Evolutionary conservation across 2,113 vertebrate species (phyloP).

Genomic region (Ictidomys tridecemlineatus): DNA sequence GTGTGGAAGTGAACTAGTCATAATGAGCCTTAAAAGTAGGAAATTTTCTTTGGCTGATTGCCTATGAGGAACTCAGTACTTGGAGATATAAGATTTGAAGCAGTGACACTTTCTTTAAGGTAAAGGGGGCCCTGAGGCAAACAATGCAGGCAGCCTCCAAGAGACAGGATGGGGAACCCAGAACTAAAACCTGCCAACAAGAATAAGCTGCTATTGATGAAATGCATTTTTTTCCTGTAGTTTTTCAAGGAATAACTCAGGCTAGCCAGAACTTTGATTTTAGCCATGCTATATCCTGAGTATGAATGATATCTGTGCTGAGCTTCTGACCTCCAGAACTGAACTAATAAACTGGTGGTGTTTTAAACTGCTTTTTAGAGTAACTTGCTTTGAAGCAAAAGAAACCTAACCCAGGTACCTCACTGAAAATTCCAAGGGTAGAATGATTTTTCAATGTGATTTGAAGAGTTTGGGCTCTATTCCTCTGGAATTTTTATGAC

Average conservation of each 20-base stretch:
- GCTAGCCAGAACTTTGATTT: background rate
- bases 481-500: background rate
- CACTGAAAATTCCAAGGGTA: background rate
- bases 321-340: background rate
- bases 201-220: background rate
- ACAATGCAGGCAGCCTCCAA: background rate
- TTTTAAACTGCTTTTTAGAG: background rate
- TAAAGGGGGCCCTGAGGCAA: background rate
- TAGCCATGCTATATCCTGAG: background rate
- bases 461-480: background rate
- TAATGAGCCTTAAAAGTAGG: background rate
- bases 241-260: background rate
- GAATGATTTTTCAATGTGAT: background rate
- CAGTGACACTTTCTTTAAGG: background rate
- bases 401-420: background rate
- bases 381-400: background rate
- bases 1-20: background rate
- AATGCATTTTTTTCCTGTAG: background rate
- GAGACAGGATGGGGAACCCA: background rate
- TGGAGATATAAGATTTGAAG: background rate
- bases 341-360: background rate
- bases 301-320: background rate
- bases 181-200: background rate
- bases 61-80: background rate
- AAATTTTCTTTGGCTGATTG: background rate